These are phyloP conservation scores for Phaethornis superciliosus DNA, from an alignment of 2,113 vertebrate species.

Conservation along the genomic window DNA sequence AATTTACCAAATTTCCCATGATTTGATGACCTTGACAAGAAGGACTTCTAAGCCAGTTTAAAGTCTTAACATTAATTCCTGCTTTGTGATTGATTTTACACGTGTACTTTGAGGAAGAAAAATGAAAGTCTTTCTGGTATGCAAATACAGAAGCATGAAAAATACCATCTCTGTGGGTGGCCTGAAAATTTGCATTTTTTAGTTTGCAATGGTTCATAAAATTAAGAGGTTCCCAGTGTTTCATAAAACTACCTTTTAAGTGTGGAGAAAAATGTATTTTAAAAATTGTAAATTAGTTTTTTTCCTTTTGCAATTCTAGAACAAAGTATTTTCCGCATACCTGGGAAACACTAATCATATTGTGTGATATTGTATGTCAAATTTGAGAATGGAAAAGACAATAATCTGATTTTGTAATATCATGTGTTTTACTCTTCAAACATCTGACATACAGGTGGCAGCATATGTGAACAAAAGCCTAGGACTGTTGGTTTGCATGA, in stretches of 20 bases:
- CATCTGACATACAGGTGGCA: neutral
- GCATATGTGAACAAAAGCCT: neutral
- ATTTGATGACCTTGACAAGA: constrained; percentile 37
- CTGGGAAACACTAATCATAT: neutral
- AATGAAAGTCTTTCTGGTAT: constrained; percentile 47
- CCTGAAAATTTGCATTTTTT: neutral
- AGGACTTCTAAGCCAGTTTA: neutral
- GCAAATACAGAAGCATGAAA: constrained; percentile 43
- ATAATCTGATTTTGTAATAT: neutral
- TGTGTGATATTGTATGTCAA: neutral
- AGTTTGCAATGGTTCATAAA: neutral
- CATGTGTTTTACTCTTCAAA: neutral
- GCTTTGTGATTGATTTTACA: constrained; percentile 44
- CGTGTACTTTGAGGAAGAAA: constrained; percentile 2
- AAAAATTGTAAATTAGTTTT: neutral
- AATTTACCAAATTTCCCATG: constrained; percentile 30
- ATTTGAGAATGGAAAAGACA: neutral
- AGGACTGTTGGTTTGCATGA: neutral
- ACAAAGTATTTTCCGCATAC: neutral
- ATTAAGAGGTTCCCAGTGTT: neutral
- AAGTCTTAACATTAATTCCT: neutral
- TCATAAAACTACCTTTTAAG: neutral
- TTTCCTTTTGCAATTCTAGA: neutral
- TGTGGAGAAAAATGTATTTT: neutral
- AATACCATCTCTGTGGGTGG: constrained; percentile 36